Evolutionary conservation across 2,888 invertebrate species (phyloP).

Genomic region (Diaphora mendica): DNA sequence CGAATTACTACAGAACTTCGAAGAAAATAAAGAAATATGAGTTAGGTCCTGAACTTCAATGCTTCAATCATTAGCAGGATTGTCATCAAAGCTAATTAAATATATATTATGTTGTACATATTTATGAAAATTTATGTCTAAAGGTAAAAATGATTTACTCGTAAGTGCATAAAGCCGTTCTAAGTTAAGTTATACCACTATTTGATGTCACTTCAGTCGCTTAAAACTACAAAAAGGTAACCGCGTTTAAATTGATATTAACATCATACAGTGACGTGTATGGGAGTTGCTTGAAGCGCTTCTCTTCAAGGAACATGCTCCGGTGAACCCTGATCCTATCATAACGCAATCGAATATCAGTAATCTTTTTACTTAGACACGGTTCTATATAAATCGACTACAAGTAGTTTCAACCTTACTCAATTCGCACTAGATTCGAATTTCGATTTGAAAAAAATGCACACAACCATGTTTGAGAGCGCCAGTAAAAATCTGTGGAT

Average conservation of each 20-base stretch:
- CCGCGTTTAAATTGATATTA: constrained; percentile 76
- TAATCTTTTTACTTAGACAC: constrained; percentile 55
- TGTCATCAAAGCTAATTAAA: background rate
- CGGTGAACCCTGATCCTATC: constrained; percentile 84
- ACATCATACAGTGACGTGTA: constrained; percentile 72
- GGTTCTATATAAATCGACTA: constrained; percentile 50
- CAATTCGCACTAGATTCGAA: constrained; percentile 28
- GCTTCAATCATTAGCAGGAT: background rate
- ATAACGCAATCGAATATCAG: constrained; percentile 84
- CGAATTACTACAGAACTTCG: constrained; percentile 24
- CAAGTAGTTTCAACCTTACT: constrained; percentile 60
- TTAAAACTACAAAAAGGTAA: constrained; percentile 51
- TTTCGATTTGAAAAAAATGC: constrained; percentile 1
- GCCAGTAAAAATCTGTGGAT: constrained; percentile 74
- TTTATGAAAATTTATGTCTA: too few relatives aligned
- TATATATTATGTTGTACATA: background rate
- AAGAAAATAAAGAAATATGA: constrained; percentile 11
- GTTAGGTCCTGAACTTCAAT: background rate
- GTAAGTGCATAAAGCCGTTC: too few relatives aligned
- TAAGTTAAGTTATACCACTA: background rate
- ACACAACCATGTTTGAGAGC: constrained; percentile 59
- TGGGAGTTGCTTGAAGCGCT: constrained; percentile 63
- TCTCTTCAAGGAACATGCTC: constrained; percentile 72
- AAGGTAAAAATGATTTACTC: too few relatives aligned
- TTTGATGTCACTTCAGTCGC: background rate